A percentile compares a stretch with the other conserved stretches of the same genome.
Evolutionary conservation across 2,113 vertebrate species (phyloP).

Genomic region (Ictalurus furcatus): DNA sequence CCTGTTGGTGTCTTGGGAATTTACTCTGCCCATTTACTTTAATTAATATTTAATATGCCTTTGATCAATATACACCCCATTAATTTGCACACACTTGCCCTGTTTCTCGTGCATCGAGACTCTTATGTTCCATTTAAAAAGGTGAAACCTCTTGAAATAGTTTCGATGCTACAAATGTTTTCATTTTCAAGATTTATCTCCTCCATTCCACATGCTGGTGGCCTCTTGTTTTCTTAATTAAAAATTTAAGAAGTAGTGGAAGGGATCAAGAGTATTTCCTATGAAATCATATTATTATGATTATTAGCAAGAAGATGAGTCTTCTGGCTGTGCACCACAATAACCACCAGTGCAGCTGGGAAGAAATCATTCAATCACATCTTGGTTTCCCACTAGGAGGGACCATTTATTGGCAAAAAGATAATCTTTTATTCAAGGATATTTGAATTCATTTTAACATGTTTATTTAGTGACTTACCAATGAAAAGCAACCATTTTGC

Average conservation of each 20-base stretch:
- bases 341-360: neutral
- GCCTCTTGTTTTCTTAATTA: conserved; percentile 64
- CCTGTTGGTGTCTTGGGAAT: conserved; percentile 39
- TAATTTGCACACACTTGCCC: conserved; percentile 51
- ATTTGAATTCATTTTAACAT: neutral
- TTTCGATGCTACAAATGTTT: neutral
- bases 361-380: neutral
- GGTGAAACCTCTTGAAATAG: conserved; percentile 66
- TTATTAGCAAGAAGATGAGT: conserved; percentile 46
- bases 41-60: conserved; percentile 63
- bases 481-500: neutral
- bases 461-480: neutral
- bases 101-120: conserved; percentile 47
- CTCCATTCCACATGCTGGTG: neutral
- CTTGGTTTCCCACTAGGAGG: neutral
- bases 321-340: neutral
- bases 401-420: neutral
- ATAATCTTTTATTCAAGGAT: too few relatives aligned
- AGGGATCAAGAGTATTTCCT: conserved; percentile 66
- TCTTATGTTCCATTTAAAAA: conserved; percentile 66
- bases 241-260: conserved; percentile 47
- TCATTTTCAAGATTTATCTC: conserved; percentile 26
- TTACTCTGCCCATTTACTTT: conserved; percentile 57
- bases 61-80: conserved; percentile 63
- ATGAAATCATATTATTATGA: conserved; percentile 68